Evolutionary conservation across 2,888 invertebrate genomes (phyloP).

Genomic region (Eudemis profundana): DNA sequence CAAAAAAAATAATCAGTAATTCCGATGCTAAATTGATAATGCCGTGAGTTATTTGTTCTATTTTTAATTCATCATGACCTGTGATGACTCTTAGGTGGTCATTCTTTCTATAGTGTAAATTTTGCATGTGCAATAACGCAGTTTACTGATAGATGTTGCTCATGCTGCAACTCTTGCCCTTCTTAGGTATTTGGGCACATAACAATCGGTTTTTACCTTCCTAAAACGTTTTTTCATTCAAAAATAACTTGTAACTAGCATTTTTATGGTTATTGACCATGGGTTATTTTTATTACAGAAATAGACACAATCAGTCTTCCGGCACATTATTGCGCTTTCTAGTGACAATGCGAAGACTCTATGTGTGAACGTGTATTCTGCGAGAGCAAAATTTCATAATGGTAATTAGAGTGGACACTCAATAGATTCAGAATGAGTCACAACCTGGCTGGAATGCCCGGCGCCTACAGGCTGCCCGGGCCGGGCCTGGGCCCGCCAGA

Average conservation of each 20-base stretch:
- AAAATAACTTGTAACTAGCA: conserved; percentile 14
- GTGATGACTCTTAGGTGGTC: conserved; percentile 15
- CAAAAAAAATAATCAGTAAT: conserved; percentile 81
- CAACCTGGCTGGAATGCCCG: conserved; percentile 91
- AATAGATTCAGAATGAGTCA: conserved; percentile 88
- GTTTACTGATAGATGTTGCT: conserved; percentile 38
- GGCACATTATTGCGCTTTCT: conserved; percentile 73
- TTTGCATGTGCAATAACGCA: conserved; percentile 27
- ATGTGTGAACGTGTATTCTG: conserved; percentile 65
- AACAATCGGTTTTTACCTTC: not conserved
- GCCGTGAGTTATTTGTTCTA: conserved; percentile 73
- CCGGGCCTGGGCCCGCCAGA: conserved; percentile 89
- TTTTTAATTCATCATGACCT: conserved; percentile 49
- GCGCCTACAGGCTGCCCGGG: conserved; percentile 90
- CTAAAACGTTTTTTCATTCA: conserved; percentile 32
- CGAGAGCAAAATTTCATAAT: conserved; percentile 63
- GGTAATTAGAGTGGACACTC: conserved; percentile 70
- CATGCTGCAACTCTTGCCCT: conserved; percentile 32
- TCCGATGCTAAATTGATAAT: conserved; percentile 81
- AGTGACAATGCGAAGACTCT: conserved; percentile 76
- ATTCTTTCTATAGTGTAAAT: conserved; percentile 26
- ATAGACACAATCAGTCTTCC: conserved; percentile 77
- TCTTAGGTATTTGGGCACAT: conserved; percentile 21
- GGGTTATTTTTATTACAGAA: conserved; percentile 76
- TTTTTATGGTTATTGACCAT: conserved; percentile 44